These are phyloP conservation scores for Synergus umbraculus DNA, from an alignment of 2,888 invertebrate genomes.

Conservation along the genomic window DNA sequence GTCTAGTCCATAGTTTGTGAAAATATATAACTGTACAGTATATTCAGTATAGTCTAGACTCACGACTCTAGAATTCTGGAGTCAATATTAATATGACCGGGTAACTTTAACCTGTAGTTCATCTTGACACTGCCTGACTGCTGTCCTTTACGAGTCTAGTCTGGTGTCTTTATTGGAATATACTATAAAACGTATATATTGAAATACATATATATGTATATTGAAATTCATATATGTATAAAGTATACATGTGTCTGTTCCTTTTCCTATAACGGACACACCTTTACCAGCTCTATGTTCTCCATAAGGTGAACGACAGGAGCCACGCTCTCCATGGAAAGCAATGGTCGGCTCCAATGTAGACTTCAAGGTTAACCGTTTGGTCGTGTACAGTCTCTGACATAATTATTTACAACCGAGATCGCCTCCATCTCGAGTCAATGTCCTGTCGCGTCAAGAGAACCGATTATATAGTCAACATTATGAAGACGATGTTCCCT, in stretches of 20 bases:
- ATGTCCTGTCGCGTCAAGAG: slow-evolving; percentile 27
- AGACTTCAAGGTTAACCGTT: slow-evolving; percentile 40
- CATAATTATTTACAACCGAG: slow-evolving; percentile 33
- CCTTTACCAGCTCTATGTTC: slow-evolving; percentile 16
- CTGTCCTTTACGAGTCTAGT: neutral
- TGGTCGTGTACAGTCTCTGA: slow-evolving; percentile 38
- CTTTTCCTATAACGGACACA: slow-evolving; percentile 27
- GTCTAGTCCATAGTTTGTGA: neutral
- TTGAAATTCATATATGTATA: no score
- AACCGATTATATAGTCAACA: slow-evolving; percentile 19
- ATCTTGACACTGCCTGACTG: neutral
- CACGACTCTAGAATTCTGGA: neutral
- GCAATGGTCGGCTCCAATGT: slow-evolving; percentile 22
- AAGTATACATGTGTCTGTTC: neutral
- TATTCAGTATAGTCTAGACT: slow-evolving; percentile 16
- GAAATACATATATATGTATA: neutral
- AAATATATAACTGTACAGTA: neutral
- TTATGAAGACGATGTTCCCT: slow-evolving; percentile 1
- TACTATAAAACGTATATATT: neutral
- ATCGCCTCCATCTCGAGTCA: slow-evolving; percentile 39
- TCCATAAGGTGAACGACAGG: slow-evolving; percentile 38
- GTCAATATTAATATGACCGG: slow-evolving; percentile 28
- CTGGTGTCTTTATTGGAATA: slow-evolving; percentile 13
- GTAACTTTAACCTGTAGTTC: slow-evolving; percentile 33
- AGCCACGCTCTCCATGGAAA: slow-evolving; percentile 31